Evolutionary conservation across 2,113 vertebrate species (phyloP).

Genomic region (Pleuronectes platessa): DNA sequence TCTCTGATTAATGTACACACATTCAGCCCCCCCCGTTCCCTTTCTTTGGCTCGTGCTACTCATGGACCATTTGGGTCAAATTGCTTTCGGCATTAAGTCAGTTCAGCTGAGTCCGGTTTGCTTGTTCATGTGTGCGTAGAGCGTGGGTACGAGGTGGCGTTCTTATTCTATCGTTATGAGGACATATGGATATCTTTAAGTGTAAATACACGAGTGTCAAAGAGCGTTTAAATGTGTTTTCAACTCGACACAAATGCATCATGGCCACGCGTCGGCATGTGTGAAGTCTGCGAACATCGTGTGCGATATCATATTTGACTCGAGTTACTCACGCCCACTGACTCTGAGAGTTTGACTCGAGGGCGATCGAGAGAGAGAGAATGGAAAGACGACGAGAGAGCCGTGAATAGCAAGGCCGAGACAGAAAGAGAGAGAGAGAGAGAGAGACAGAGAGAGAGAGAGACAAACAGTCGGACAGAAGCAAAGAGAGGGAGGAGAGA

Average conservation of each 20-base stretch:
- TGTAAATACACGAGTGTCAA: neutral
- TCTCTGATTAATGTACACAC: slow-evolving; percentile 47
- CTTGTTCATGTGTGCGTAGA: slow-evolving; percentile 32
- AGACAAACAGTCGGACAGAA: slow-evolving; percentile 9
- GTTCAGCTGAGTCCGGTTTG: slow-evolving; percentile 19
- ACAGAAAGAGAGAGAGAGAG: slow-evolving; percentile 32
- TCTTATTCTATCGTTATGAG: neutral
- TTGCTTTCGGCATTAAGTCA: slow-evolving; percentile 46
- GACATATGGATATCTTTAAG: neutral
- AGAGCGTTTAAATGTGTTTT: neutral
- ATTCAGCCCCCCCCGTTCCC: slow-evolving; percentile 5
- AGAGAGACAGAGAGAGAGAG: slow-evolving; percentile 27
- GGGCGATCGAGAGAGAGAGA: slow-evolving; percentile 32
- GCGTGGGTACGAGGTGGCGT: neutral
- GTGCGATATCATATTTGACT: slow-evolving; percentile 35
- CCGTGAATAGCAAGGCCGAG: slow-evolving; percentile 18
- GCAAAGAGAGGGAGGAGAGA: neutral
- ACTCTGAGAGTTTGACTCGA: slow-evolving; percentile 55
- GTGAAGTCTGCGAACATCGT: slow-evolving; percentile 36
- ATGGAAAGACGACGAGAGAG: slow-evolving; percentile 35
- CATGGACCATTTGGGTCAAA: slow-evolving; percentile 68
- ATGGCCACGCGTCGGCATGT: neutral
- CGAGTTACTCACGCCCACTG: slow-evolving; percentile 51
- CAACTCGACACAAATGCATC: neutral
- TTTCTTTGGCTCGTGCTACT: slow-evolving; percentile 46